These are phyloP conservation scores for Wasmannia auropunctata DNA, from an alignment of 1,140 invertebrate genomes.

Conservation along the genomic window DNA sequence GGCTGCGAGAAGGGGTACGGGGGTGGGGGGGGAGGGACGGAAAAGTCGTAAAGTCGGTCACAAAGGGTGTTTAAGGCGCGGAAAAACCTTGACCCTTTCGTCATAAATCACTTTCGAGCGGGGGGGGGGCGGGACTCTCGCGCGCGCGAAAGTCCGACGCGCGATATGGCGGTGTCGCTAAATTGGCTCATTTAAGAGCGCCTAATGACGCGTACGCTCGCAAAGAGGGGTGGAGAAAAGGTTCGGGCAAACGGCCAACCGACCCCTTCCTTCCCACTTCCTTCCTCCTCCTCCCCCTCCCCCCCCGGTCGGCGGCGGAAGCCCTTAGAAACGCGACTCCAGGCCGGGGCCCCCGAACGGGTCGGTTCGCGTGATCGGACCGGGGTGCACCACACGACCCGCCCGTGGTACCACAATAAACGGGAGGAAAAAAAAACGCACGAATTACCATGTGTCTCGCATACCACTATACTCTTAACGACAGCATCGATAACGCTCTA, in stretches of 20 bases:
- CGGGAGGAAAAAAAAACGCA: background rate
- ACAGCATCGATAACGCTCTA: constrained; percentile 64
- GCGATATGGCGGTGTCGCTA: constrained; percentile 20
- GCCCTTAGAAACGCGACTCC: constrained; percentile 7
- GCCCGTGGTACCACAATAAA: background rate
- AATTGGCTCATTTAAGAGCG: constrained; percentile 40
- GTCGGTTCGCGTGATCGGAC: constrained; percentile 28
- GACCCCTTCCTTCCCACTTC: background rate
- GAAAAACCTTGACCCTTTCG: constrained; percentile 39
- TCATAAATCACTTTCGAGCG: constrained; percentile 45
- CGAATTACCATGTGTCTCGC: constrained; percentile 67
- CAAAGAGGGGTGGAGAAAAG: constrained; percentile 8
- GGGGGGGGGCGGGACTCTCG: too few relatives aligned
- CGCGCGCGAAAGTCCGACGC: background rate
- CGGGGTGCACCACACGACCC: background rate
- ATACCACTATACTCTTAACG: constrained; percentile 44
- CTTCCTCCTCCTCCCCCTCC: too few relatives aligned
- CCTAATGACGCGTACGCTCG: constrained; percentile 56
- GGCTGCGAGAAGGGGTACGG: background rate
- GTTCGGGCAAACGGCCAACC: constrained; percentile 6
- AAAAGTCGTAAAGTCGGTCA: constrained; percentile 47
- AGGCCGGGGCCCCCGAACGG: background rate
- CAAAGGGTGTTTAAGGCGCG: constrained; percentile 45
- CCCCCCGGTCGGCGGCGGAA: background rate
- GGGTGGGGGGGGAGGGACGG: too few relatives aligned